Percentiles rank a stretch among this genome's conserved stretches.
These are phyloP conservation scores for Stichopus horrens DNA, from an alignment of 53 echinoderm and acorn worm species.

Conservation along the genomic window DNA sequence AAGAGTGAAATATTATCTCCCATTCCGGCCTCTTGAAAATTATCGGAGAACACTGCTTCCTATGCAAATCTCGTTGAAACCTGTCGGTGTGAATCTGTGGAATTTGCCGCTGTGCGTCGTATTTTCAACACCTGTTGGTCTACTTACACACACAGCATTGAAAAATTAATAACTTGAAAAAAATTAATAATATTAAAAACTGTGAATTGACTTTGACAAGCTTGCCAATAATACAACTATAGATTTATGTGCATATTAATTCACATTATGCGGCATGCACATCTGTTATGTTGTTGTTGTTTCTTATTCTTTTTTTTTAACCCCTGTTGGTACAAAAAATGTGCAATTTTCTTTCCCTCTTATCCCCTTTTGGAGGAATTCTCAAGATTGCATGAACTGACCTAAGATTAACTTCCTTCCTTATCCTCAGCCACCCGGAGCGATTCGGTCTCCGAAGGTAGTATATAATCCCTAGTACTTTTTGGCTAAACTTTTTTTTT, in stretches of 20 bases:
- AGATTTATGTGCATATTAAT: background rate
- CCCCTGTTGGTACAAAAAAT: no score
- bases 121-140: no score
- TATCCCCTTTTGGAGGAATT: background rate
- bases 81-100: no score
- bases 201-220: background rate
- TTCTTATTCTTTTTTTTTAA: background rate
- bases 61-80: no score
- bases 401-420: conserved; percentile 9
- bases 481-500: background rate
- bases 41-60: no score
- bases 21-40: no score
- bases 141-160: no score
- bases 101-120: no score
- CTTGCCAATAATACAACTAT: background rate
- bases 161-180: no score
- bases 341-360: no score
- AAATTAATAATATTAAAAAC: no score
- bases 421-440: conserved; percentile 30
- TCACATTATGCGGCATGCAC: background rate
- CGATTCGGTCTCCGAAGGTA: conserved; percentile 28
- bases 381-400: conserved; percentile 10
- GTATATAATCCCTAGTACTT: background rate
- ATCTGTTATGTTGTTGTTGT: background rate
- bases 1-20: no score